Evolutionary conservation across 2,888 invertebrate genomes (phyloP).

Genomic region (Lumbricus terrestris): DNA sequence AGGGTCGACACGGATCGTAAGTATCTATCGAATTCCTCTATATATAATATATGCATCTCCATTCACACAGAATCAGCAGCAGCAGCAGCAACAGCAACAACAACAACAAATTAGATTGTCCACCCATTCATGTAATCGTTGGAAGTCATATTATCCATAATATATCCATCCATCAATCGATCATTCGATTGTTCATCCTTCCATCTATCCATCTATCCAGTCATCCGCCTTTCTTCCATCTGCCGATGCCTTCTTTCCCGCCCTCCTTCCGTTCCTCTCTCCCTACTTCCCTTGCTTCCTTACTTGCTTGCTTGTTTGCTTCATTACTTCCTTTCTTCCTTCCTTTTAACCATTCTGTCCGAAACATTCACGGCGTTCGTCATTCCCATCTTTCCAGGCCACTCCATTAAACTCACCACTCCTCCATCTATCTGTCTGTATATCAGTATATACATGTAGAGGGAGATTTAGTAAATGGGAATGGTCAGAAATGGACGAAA

Average conservation of each 20-base stretch:
- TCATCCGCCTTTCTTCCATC: neutral
- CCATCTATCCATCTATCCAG: neutral
- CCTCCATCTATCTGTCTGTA: neutral
- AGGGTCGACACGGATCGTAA: slow-evolving; percentile 39
- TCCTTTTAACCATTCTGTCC: neutral
- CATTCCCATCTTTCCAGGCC: neutral
- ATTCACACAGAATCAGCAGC: neutral
- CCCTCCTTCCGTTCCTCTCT: neutral
- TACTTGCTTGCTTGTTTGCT: neutral
- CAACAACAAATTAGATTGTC: neutral
- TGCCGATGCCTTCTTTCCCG: too few relatives aligned
- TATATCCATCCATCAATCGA: too few relatives aligned
- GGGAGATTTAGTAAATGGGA: slow-evolving; percentile 3
- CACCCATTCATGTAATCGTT: too few relatives aligned
- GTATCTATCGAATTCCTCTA: too few relatives aligned
- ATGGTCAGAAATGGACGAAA: neutral
- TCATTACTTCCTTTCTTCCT: neutral
- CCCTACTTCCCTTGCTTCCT: too few relatives aligned
- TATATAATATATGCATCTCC: too few relatives aligned
- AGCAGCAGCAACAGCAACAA: too few relatives aligned
- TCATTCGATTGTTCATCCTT: too few relatives aligned
- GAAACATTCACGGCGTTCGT: neutral
- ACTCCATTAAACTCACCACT: neutral
- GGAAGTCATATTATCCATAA: too few relatives aligned
- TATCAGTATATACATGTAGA: neutral